Conservation (phyloP, 1,140 invertebrate genomes). For the Musca vetustissima region DNA sequence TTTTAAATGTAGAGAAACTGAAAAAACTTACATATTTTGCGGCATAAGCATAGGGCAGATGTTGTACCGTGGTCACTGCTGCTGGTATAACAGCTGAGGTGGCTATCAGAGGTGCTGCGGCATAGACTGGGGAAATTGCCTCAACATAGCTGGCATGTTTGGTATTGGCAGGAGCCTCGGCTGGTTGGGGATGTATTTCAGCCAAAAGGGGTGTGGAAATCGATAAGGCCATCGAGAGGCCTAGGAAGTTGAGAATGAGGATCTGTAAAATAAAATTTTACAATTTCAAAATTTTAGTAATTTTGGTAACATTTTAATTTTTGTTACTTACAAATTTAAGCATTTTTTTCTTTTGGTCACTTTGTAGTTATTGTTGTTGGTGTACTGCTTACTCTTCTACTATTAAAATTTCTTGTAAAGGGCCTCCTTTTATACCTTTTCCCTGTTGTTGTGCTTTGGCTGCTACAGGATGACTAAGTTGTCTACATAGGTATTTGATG, state of each 20-base stretch:
- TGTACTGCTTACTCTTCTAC: no score
- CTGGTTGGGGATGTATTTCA: slow-evolving; percentile 12
- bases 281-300: not conserved
- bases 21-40: slow-evolving; percentile 25
- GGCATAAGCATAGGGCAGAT: slow-evolving; percentile 22
- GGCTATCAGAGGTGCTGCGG: not conserved
- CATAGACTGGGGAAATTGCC: slow-evolving; percentile 7
- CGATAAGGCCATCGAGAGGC: not conserved
- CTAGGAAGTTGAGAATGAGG: not conserved
- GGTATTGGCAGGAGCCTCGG: slow-evolving; percentile 19
- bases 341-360: not conserved
- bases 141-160: slow-evolving; percentile 25
- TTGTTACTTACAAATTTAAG: not conserved
- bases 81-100: slow-evolving; percentile 6
- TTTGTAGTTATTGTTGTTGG: no score
- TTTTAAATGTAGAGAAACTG: not conserved
- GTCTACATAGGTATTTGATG: no score
- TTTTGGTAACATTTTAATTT: not conserved
- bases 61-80: slow-evolving; percentile 5
- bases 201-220: slow-evolving; percentile 20
- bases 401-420: no score
- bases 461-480: no score
- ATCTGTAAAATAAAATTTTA: not conserved
- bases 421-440: no score
- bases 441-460: no score